These are phyloP conservation scores for Agrotis ipsilon DNA, from an alignment of 2,888 invertebrate genomes.

Conservation along the genomic window DNA sequence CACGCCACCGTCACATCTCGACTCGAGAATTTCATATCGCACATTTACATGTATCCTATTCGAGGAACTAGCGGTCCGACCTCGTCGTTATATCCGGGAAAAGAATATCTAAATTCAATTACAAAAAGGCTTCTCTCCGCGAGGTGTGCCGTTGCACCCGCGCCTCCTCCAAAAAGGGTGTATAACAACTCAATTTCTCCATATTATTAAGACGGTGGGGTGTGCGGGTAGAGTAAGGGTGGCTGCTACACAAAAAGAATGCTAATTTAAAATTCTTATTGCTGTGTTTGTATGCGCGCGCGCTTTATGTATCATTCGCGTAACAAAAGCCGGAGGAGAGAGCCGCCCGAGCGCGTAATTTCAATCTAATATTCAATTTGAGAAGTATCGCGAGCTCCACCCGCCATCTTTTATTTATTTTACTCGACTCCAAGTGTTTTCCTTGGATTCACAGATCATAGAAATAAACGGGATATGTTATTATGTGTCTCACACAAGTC, in stretches of 20 bases:
- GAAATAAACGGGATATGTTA: constrained; percentile 66
- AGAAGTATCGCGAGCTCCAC: constrained; percentile 85
- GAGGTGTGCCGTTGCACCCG: constrained; percentile 89
- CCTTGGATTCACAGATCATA: constrained; percentile 78
- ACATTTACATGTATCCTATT: constrained; percentile 82
- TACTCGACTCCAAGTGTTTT: constrained; percentile 80
- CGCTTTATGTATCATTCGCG: constrained; percentile 89
- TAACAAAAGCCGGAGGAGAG: constrained; percentile 88
- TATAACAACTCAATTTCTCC: constrained; percentile 91
- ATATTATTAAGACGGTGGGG: constrained; percentile 89
- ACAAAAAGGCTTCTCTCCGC: constrained; percentile 89
- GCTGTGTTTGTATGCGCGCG: constrained; percentile 89
- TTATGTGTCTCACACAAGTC: constrained; percentile 65
- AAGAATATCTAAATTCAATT: constrained; percentile 91
- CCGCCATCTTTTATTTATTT: constrained; percentile 87
- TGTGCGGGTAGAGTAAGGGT: constrained; percentile 83
- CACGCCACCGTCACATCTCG: constrained; percentile 74
- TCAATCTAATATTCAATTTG: constrained; percentile 91
- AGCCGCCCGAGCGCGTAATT: constrained; percentile 89
- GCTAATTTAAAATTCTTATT: constrained; percentile 91
- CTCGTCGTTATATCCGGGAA: constrained; percentile 85
- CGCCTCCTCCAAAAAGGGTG: constrained; percentile 88
- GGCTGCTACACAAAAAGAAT: constrained; percentile 89
- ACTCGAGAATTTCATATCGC: constrained; percentile 85
- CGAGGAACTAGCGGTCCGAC: constrained; percentile 82